Conservation (phyloP, 2,888 invertebrate species). For the Campopleginae sp. region DNA sequence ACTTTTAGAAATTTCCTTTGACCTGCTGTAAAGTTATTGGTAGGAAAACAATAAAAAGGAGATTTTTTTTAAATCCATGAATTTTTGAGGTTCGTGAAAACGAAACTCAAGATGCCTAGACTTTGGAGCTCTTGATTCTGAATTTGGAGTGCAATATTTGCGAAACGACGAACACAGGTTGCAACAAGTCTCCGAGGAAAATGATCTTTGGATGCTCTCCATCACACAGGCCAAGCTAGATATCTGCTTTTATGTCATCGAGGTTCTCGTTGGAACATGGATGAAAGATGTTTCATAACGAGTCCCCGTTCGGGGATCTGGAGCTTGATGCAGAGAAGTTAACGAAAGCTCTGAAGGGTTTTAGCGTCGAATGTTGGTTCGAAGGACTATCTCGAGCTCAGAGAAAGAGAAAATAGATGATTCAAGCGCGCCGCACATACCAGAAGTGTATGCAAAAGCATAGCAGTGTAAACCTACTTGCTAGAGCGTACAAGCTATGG, state of each 20-base stretch:
- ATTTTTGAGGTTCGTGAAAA: not conserved
- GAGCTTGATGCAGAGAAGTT: constrained; percentile 3
- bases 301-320: constrained; percentile 41
- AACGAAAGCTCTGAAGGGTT: not conserved
- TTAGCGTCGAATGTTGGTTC: constrained; percentile 15
- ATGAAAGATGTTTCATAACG: constrained; percentile 48
- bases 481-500: constrained; percentile 43
- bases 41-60: not conserved
- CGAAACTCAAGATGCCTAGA: not conserved
- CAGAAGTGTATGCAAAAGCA: constrained; percentile 13
- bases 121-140: not conserved
- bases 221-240: constrained; percentile 24
- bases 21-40: not conserved
- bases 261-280: constrained; percentile 48
- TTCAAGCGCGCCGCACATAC: constrained; percentile 18
- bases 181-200: constrained; percentile 1
- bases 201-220: constrained; percentile 18
- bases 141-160: not conserved
- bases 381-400: not conserved
- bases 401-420: constrained; percentile 27
- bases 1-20: not conserved
- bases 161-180: not conserved
- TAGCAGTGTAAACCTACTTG: constrained; percentile 24
- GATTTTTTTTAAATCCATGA: not conserved
- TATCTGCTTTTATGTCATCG: constrained; percentile 30